Base-by-base conservation (phyloP, 35 echinoderm and acorn worm genomes). In the Stichopus chloronotus region DNA sequence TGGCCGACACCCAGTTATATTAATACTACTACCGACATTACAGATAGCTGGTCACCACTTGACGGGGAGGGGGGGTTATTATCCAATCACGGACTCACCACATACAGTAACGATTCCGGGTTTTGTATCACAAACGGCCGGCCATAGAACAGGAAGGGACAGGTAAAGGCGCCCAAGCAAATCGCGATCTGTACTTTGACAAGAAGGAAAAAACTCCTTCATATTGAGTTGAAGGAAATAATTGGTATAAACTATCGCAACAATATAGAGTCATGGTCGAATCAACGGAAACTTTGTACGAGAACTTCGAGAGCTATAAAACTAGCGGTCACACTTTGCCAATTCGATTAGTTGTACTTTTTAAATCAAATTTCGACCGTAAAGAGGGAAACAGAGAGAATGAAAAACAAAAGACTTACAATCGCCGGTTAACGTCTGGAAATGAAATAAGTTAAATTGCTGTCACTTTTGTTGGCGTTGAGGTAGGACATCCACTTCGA, bases 241-340 rank as follows among this genome's bases (percentile, higher is more conserved):
- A 83, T 83, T 53, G 13, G 55, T 8, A 43, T 83, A 55, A 55
- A 83, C 53, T 55, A 83, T 17, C 55, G 25, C 80, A 3, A 65
- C 19, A 83, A 53, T 83, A 83, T 8, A 83, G 80, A 53, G 80
- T 83, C 80, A 83, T 83, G 80, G 80, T 83, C 80, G 80, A 16
- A 83, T 8, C 17, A 83, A 43, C 80, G 80, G 80, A 83, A 83
- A 56, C 55, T n/a, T 17, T n/a, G 55, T 83, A 83, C 55, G 80
- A 83, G 52, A 55, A 55, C 55, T 83, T 56, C 55, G 13, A 24
- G 10, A 83, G 80, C 80, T 11, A 56, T 53, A 83, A 52, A 53
- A 83, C 80, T 83, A 83, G 80, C 80, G 80, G 80, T 83, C 80
- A 43, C 19, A 22, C 22, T 22, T 83, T 23, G 43, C 13, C 14